phyloP scores from a whole-genome alignment of 64 coral and sea anemone species.

The Dendrophyllia cribrosa region DNA sequence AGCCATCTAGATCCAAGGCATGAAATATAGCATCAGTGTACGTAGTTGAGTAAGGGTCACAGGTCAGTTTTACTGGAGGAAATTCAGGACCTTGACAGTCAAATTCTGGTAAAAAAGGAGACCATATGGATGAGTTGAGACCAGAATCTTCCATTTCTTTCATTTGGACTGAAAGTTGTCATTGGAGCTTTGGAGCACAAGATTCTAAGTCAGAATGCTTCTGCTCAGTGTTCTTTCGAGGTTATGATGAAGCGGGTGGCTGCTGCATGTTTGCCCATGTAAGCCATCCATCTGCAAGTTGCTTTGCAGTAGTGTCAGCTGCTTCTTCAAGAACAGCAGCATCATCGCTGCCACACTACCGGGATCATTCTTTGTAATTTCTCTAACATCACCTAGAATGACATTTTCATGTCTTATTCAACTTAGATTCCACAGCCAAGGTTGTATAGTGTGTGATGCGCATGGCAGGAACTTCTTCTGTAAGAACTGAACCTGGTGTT shows the following conservation, averaged over 20 bases:
- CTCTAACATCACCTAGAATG: conserved; percentile 3
- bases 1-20: background rate
- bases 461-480: background rate
- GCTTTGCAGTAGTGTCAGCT: background rate
- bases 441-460: background rate
- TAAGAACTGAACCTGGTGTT: background rate
- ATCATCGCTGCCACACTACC: no score
- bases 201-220: background rate
- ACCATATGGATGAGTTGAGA: background rate
- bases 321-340: conserved; percentile 2
- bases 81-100: background rate
- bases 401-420: background rate
- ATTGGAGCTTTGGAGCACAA: background rate
- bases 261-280: background rate
- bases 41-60: background rate
- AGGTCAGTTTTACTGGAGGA: background rate
- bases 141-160: conserved; percentile 40
- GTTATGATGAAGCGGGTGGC: background rate
- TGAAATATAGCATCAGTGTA: background rate
- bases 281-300: conserved; percentile 3
- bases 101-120: conserved; percentile 4
- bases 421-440: conserved; percentile 14
- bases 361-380: background rate
- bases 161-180: conserved; percentile 5
- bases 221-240: background rate